A percentile compares a stretch with the other conserved stretches of the same genome.
Evolutionary conservation across 2,113 vertebrate genomes (phyloP).

Genomic region (Hirundichthys speculiger): DNA sequence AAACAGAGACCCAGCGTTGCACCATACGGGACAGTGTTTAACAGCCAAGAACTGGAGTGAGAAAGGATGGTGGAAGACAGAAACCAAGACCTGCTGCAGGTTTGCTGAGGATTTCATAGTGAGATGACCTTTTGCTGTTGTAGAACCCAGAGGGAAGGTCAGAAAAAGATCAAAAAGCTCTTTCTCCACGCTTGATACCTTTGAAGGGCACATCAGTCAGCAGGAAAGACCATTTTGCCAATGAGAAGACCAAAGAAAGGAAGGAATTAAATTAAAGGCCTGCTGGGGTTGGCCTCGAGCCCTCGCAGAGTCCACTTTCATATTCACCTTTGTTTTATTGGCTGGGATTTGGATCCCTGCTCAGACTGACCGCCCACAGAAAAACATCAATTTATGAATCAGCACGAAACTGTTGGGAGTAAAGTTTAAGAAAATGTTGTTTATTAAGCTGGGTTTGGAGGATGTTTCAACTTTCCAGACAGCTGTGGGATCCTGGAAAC

Average conservation of each 20-base stretch:
- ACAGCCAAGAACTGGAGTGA: no score
- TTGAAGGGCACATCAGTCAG: slow-evolving; percentile 12
- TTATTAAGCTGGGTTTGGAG: no score
- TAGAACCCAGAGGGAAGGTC: not conserved
- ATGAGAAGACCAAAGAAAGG: not conserved
- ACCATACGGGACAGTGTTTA: not conserved
- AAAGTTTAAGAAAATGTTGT: no score
- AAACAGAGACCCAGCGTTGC: not conserved
- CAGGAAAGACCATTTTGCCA: not conserved
- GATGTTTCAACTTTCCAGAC: no score
- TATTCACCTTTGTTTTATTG: not conserved
- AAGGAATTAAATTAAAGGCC: not conserved
- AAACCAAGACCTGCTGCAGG: no score
- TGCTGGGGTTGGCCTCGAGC: not conserved
- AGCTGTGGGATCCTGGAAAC: no score
- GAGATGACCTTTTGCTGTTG: no score
- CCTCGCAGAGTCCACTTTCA: not conserved
- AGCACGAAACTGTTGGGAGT: no score
- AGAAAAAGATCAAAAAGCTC: not conserved
- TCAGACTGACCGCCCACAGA: not conserved
- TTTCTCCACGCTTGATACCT: not conserved
- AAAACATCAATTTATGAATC: no score
- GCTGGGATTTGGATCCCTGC: not conserved
- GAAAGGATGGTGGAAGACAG: no score
- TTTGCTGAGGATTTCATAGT: no score